Evolutionary conservation across 37 sponge, comb jelly and placozoan genomes (phyloP).

Genomic region (Cliona cf. orientalis): DNA sequence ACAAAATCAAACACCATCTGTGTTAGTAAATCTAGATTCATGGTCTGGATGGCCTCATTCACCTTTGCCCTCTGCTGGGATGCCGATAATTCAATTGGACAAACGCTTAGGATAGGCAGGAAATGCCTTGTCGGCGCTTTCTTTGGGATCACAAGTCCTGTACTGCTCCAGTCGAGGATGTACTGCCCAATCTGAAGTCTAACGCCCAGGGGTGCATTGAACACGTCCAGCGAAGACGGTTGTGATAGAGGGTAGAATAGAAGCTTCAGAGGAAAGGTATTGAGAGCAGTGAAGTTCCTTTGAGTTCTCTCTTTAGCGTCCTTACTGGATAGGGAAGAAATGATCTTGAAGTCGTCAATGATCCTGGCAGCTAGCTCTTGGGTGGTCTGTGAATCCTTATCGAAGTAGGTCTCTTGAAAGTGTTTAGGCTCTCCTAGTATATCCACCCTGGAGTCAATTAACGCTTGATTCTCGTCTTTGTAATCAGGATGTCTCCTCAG

Average conservation of each 20-base stretch:
- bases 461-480: too few relatives aligned
- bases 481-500: too few relatives aligned
- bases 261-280: conserved; percentile 1
- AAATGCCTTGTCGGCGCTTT: too few relatives aligned
- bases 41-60: not conserved
- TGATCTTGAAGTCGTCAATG: too few relatives aligned
- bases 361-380: too few relatives aligned
- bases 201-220: not conserved
- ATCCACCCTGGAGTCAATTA: too few relatives aligned
- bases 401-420: too few relatives aligned
- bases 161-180: not conserved
- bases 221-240: not conserved
- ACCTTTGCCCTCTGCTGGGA: not conserved
- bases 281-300: not conserved
- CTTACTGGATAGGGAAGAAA: too few relatives aligned
- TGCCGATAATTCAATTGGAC: too few relatives aligned
- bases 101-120: too few relatives aligned
- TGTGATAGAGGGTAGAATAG: not conserved
- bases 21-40: not conserved
- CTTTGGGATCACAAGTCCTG: conserved; percentile 1
- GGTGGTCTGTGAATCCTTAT: too few relatives aligned
- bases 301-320: not conserved
- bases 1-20: not conserved
- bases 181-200: not conserved
- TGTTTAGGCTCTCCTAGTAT: too few relatives aligned